Conservation (phyloP, 1,140 invertebrate species). For the Radopholus similis region DNA sequence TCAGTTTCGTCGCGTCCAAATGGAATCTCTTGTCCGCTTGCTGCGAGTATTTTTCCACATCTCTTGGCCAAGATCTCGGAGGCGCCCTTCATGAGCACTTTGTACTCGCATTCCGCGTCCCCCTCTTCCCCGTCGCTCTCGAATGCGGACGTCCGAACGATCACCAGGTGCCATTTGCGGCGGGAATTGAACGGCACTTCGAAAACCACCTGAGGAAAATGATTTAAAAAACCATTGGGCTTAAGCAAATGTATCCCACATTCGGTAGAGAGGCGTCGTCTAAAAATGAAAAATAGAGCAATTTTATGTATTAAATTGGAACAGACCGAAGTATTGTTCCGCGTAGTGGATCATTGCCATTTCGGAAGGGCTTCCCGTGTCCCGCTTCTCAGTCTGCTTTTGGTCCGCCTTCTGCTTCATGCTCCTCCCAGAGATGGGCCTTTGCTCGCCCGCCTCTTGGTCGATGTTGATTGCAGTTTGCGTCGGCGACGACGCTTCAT, state of each 20-base stretch:
- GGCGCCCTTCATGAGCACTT: constrained; percentile 51
- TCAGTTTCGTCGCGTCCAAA: not conserved
- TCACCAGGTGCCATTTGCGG: constrained; percentile 53
- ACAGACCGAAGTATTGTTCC: too few species aligned
- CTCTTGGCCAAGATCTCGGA: constrained; percentile 45
- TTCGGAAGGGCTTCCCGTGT: constrained; percentile 47
- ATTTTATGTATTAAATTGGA: too few species aligned
- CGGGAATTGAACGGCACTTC: too few species aligned
- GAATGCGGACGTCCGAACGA: constrained; percentile 34
- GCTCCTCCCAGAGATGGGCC: too few species aligned
- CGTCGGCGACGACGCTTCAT: constrained; percentile 97
- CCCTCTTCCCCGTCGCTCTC: constrained; percentile 10
- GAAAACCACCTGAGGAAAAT: constrained; percentile 43
- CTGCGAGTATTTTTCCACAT: constrained; percentile 37
- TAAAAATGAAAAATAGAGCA: too few species aligned
- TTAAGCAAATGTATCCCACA: too few species aligned
- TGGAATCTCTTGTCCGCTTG: constrained; percentile 9
- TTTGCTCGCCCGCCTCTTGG: too few species aligned
- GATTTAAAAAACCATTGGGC: too few species aligned
- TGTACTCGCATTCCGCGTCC: constrained; percentile 37
- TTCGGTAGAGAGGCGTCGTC: too few species aligned
- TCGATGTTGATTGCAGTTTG: constrained; percentile 80
- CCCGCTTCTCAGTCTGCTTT: too few species aligned
- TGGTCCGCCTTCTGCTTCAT: too few species aligned
- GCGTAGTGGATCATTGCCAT: constrained; percentile 42